Conservation (phyloP, 2,797 vertebrate genomes). For the Ammospiza maritima region DNA sequence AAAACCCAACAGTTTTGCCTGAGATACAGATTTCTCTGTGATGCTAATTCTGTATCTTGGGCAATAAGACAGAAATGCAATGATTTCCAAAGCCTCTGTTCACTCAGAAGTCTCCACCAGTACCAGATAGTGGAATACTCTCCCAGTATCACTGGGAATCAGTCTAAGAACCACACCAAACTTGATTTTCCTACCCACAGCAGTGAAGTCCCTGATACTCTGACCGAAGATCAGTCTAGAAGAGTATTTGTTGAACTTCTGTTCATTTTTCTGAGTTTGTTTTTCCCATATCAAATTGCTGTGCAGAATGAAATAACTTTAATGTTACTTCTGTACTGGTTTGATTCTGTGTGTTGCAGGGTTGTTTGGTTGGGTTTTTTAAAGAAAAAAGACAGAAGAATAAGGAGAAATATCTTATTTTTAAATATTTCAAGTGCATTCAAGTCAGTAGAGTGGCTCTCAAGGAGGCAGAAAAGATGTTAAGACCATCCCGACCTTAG, state of each 20-base stretch:
- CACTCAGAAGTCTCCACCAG: background rate
- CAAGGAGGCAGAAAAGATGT: background rate
- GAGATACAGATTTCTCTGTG: fast-evolving
- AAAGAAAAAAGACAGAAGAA: background rate
- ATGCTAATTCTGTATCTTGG: background rate
- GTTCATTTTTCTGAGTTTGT: background rate
- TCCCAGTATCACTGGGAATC: background rate
- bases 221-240: background rate
- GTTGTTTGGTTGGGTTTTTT: background rate
- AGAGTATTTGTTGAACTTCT: background rate
- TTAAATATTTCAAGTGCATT: background rate
- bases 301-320: background rate
- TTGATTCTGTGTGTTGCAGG: background rate
- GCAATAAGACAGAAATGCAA: background rate
- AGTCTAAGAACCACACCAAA: background rate
- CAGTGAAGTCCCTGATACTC: background rate
- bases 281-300: background rate
- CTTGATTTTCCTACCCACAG: background rate
- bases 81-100: background rate
- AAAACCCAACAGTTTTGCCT: background rate
- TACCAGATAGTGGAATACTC: background rate
- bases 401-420: background rate
- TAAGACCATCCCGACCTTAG: background rate
- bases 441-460: background rate
- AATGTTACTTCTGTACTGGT: background rate